Base-by-base conservation (phyloP, 2,888 invertebrate species). In the Heliconius erato region DNA sequence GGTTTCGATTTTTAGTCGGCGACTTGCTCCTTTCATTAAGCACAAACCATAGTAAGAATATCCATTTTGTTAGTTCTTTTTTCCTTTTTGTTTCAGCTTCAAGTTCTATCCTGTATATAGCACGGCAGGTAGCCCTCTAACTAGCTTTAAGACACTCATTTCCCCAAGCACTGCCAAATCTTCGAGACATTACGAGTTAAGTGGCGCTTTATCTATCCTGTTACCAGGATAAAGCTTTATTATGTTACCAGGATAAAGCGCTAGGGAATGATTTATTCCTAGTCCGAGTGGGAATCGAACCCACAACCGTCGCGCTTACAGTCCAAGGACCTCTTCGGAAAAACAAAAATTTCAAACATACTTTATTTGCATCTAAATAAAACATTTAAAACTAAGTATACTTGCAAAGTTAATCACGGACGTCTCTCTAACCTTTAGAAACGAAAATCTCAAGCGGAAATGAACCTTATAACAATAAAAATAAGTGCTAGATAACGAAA, bases 401-500 rank as follows among this genome's bases (percentile, higher is more conserved):
- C 74, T 77, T 28, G 68, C 63, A 72, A 85, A 84, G 81, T 81
- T 81, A 83, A 84, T 79, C 84, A 80, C 78, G 65, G 83, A 80
- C 83, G 72, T 77, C 79, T 77, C 79, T 32, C 65, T 82, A 83
- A 81, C 83, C 81, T 83, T 84, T 84, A 78, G 6, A 67, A 23
- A 40, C 19, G 44, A n/a, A 44, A n/a, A 26, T 3, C 11, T 26
- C 74, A 83, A 69, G 78, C 59, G 40, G 84, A 80, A 81, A 78
- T 81, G 23, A 77, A 74, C 74, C 79, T 63, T 85, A 85, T 82
- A 7, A 0, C 16, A 12, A 68, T 72, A 14, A 0, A 6, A 26
- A 28, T 85, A 83, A 80, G 65, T 49, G 79, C 78, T 44, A 85
- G 14, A 63, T 81, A n/a, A 44, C 49, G 49, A 35, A 79, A 80